Evolutionary conservation across 2,797 vertebrate genomes (phyloP).

Genomic region (Anniella stebbinsi): DNA sequence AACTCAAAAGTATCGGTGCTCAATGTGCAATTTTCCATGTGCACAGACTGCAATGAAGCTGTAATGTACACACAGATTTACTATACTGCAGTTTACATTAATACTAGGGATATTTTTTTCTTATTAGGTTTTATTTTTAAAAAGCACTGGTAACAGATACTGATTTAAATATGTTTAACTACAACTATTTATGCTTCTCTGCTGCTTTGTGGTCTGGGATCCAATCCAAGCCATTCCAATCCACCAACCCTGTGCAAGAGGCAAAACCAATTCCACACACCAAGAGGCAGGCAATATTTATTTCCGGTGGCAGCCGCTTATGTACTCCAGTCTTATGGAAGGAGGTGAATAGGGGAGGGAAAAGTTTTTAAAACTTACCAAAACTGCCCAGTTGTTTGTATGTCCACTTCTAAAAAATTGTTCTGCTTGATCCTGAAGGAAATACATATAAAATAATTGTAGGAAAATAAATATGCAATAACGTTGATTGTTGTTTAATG

Average conservation of each 20-base stretch:
- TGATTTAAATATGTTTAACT: neutral
- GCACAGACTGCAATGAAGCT: neutral
- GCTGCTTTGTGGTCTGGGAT: neutral
- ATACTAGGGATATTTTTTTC: neutral
- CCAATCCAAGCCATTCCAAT: neutral
- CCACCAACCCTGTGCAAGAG: neutral
- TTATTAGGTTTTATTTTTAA: neutral
- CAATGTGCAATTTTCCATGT: neutral
- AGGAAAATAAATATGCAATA: neutral
- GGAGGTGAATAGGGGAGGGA: neutral
- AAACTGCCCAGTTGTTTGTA: conserved; percentile 98
- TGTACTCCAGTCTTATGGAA: neutral
- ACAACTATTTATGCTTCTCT: neutral
- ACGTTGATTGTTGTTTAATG: neutral
- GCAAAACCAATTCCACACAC: neutral
- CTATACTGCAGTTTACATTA: neutral
- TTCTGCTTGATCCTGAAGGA: conserved; percentile 81
- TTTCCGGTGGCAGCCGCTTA: neutral
- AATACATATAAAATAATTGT: conserved; percentile 12
- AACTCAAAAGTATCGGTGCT: neutral
- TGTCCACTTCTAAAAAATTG: conserved; percentile 94
- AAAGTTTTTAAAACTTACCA: conserved; percentile 84
- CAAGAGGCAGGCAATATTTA: neutral
- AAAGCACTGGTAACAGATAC: neutral
- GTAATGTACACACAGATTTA: neutral